Evolutionary conservation across 1,140 invertebrate genomes (phyloP).

Genomic region (Zeugodacus cucurbitae): DNA sequence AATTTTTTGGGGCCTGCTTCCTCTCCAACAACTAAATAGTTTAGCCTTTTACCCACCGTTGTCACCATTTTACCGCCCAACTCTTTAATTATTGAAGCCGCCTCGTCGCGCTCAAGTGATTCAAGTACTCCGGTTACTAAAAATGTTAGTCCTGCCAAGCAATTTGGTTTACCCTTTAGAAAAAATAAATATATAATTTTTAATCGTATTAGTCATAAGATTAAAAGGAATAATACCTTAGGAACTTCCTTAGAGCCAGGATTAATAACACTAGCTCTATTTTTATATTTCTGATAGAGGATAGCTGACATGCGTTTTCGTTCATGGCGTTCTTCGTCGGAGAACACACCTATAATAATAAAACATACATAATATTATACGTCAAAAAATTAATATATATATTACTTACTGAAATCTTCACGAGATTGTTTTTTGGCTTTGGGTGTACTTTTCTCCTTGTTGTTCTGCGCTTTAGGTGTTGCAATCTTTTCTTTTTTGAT

Average conservation of each 20-base stretch:
- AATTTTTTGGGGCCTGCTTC: slow-evolving; percentile 87
- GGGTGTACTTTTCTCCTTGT: slow-evolving; percentile 14
- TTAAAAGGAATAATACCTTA: slow-evolving; percentile 68
- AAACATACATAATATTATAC: not conserved
- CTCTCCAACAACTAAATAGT: slow-evolving; percentile 85
- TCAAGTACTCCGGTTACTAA: slow-evolving; percentile 90
- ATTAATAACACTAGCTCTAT: slow-evolving; percentile 80
- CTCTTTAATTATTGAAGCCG: slow-evolving; percentile 77
- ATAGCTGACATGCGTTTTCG: slow-evolving; percentile 72
- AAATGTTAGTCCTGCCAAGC: slow-evolving; percentile 82
- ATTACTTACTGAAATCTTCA: not conserved
- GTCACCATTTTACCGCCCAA: slow-evolving; percentile 84
- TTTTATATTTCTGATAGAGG: slow-evolving; percentile 79
- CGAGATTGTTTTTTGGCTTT: not conserved
- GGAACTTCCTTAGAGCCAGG: slow-evolving; percentile 86
- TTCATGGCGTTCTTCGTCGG: slow-evolving; percentile 74
- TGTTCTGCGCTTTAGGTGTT: not conserved
- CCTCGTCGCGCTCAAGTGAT: slow-evolving; percentile 86
- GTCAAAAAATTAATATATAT: slow-evolving; percentile 45
- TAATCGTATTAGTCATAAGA: not conserved
- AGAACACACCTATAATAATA: slow-evolving; percentile 60
- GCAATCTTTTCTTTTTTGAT: not conserved
- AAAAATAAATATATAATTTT: not conserved
- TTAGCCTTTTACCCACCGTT: slow-evolving; percentile 80
- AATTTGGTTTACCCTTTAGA: slow-evolving; percentile 74